Conservation (phyloP, 92 coral and sea anemone genomes). For the Porites evermanni region DNA sequence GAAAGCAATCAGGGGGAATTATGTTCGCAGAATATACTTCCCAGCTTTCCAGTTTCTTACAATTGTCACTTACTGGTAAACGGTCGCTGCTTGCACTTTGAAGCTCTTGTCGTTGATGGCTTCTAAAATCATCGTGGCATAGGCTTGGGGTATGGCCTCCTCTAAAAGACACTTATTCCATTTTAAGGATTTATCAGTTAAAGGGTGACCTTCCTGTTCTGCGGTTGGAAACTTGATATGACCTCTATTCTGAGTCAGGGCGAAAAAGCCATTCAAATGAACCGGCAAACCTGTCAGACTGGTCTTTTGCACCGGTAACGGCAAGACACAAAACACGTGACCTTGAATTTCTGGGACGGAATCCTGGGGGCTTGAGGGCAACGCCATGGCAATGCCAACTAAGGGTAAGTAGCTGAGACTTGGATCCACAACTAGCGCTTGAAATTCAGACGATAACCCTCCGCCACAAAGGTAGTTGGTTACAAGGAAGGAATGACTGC, state of each 20-base stretch:
- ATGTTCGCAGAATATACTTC: too few species aligned
- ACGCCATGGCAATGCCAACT: constrained; percentile 86
- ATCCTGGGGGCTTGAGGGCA: constrained; percentile 19
- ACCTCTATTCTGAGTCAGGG: constrained; percentile 83
- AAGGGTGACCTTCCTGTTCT: constrained; percentile 55
- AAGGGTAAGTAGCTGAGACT: constrained; percentile 76
- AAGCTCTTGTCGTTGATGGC: constrained; percentile 6
- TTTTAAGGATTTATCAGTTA: constrained; percentile 70
- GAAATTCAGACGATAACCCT: constrained; percentile 45
- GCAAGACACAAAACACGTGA: constrained; percentile 75
- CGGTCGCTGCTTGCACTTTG: neutral
- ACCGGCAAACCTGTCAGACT: constrained; percentile 84
- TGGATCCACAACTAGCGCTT: constrained; percentile 46
- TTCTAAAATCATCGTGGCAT: constrained; percentile 58
- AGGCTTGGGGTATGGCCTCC: constrained; percentile 79
- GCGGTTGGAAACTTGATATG: constrained; percentile 76
- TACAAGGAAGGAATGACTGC: constrained; percentile 52
- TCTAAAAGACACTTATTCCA: constrained; percentile 75
- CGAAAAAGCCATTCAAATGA: constrained; percentile 81
- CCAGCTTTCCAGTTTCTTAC: too few species aligned
- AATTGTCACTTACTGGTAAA: constrained; percentile 21
- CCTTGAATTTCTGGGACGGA: constrained; percentile 37
- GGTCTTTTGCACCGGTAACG: constrained; percentile 69
- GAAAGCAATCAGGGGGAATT: too few species aligned
- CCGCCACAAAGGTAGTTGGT: constrained; percentile 68